Percentiles rank a stretch among this genome's conserved stretches.
Conservation (phyloP, 2,888 invertebrate species). For the Oegoconia quadripuncta region DNA sequence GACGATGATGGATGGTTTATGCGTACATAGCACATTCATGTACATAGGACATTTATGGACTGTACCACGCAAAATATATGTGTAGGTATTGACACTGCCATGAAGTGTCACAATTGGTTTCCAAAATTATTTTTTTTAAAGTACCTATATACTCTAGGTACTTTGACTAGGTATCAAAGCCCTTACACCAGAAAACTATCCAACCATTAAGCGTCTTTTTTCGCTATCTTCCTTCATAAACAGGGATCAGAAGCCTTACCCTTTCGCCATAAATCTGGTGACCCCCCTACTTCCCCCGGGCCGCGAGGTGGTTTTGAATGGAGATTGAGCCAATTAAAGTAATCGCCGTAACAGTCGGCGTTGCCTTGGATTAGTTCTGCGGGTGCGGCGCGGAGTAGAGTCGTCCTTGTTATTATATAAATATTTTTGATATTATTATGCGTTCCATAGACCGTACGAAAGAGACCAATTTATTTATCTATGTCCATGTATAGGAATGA, state of each 20-base stretch:
- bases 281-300: conserved; percentile 27
- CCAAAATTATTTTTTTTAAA: too few species aligned
- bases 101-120: too few species aligned
- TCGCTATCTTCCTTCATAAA: conserved; percentile 76
- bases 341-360: conserved; percentile 84
- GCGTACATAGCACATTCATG: too few species aligned
- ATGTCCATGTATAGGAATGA: too few species aligned
- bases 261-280: conserved; percentile 75
- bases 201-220: conserved; percentile 39
- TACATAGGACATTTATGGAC: too few species aligned
- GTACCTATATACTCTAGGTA: too few species aligned
- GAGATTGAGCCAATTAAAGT: conserved; percentile 85
- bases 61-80: too few species aligned
- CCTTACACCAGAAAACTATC: conserved; percentile 8
- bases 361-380: conserved; percentile 83
- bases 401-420: conserved; percentile 15
- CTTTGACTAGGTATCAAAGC: too few species aligned
- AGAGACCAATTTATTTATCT: too few species aligned
- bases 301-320: conserved; percentile 79
- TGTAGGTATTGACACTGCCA: too few species aligned
- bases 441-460: too few species aligned
- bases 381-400: conserved; percentile 43
- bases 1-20: too few species aligned
- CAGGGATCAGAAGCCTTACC: conserved; percentile 74
- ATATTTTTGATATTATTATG: not conserved